Conservation (phyloP, 2,888 invertebrate species). For the Spisula subtruncata region DNA sequence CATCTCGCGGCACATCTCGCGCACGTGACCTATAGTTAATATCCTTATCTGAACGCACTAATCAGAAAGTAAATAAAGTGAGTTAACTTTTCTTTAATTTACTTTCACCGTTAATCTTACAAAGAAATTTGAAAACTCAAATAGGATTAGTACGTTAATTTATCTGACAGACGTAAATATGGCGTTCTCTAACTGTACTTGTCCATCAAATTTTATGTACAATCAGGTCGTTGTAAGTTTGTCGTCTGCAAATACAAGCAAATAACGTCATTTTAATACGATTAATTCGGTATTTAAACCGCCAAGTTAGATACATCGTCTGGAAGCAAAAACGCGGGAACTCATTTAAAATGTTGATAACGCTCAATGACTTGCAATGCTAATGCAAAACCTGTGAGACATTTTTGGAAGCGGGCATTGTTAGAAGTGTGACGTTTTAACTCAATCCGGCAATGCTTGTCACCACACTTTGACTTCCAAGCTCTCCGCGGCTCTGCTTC, state of each 20-base stretch:
- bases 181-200: not conserved
- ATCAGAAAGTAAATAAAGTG: slow-evolving; percentile 42
- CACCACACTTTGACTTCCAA: too few relatives aligned
- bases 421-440: not conserved
- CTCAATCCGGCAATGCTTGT: too few relatives aligned
- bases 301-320: not conserved
- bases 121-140: slow-evolving; percentile 34
- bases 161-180: slow-evolving; percentile 25
- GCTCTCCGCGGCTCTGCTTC: not conserved
- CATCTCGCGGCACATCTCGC: slow-evolving; percentile 29
- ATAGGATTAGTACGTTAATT: slow-evolving; percentile 45
- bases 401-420: too few relatives aligned
- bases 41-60: slow-evolving; percentile 25
- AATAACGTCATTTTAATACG: not conserved
- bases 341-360: not conserved
- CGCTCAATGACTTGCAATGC: not conserved
- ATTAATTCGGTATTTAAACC: not conserved
- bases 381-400: not conserved
- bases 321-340: slow-evolving; percentile 9
- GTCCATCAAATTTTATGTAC: not conserved
- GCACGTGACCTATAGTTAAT: slow-evolving; percentile 20
- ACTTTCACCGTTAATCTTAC: slow-evolving; percentile 44
- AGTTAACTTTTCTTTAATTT: slow-evolving; percentile 30
- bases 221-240: not conserved
- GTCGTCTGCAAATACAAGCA: not conserved